Conservation (phyloP, 2,888 invertebrate genomes). For the Panzeria rudis region DNA sequence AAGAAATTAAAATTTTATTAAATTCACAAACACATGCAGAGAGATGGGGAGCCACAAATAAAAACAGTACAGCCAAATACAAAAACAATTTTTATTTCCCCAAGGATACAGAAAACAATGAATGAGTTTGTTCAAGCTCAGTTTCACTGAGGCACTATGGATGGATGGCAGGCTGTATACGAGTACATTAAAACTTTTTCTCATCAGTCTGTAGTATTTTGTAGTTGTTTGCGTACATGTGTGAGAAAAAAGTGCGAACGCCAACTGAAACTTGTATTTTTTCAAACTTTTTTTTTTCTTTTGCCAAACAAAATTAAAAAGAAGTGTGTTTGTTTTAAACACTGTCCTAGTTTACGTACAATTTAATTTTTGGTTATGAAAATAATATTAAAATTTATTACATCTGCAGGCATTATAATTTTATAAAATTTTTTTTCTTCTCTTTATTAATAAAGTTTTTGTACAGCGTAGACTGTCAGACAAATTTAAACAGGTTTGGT, state of each 20-base stretch:
- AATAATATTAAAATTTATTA: conserved; percentile 64
- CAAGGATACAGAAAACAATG: conserved; percentile 40
- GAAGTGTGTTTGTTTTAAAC: conserved; percentile 39
- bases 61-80: no score
- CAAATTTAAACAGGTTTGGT: conserved; percentile 51
- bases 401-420: conserved; percentile 62
- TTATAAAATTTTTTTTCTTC: conserved; percentile 2
- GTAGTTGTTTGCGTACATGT: background rate
- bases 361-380: conserved; percentile 62
- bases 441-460: conserved; percentile 2
- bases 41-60: background rate
- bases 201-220: background rate
- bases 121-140: background rate
- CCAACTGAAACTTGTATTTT: conserved; percentile 28
- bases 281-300: background rate
- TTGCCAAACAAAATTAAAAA: background rate
- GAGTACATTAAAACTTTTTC: background rate
- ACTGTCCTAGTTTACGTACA: conserved; percentile 61
- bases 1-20: conserved; percentile 54
- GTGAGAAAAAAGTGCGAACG: conserved; percentile 59
- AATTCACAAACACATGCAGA: conserved; percentile 16
- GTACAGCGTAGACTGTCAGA: conserved; percentile 4
- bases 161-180: background rate
- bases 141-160: background rate
- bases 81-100: conserved; percentile 30